These are phyloP conservation scores for Dolichotis patagonum DNA, from an alignment of 2,113 vertebrate genomes.

Conservation along the genomic window DNA sequence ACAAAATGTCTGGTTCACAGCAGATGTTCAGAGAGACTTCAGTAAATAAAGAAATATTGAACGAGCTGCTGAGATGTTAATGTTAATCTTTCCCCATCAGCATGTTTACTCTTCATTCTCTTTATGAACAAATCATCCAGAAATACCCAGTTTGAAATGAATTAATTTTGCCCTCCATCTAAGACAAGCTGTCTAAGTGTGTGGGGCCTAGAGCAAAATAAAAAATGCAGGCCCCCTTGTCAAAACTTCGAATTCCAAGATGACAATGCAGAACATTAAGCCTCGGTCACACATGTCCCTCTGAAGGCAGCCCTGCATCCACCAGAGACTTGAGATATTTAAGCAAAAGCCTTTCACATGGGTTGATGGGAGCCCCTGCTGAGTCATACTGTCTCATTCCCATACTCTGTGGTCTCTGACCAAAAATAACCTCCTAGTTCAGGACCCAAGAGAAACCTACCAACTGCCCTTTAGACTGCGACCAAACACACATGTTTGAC, in stretches of 20 bases:
- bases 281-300: neutral
- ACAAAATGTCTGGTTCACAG: constrained; percentile 1
- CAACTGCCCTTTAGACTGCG: neutral
- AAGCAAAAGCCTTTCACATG: neutral
- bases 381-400: constrained; percentile 9
- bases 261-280: neutral
- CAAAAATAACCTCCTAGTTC: neutral
- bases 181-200: neutral
- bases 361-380: neutral
- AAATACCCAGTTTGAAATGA: constrained; percentile 29
- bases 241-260: constrained; percentile 12
- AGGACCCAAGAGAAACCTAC: neutral
- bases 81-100: neutral
- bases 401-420: neutral
- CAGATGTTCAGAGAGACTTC: constrained; percentile 29
- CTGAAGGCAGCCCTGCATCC: neutral
- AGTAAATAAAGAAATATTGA: constrained; percentile 39
- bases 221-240: neutral
- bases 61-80: neutral
- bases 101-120: neutral
- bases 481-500: neutral
- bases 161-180: neutral
- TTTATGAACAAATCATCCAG: constrained; percentile 19
- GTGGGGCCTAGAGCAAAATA: neutral
- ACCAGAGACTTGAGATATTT: neutral